Conservation (phyloP, 2,888 invertebrate genomes). For the Scaptodrosophila latifasciaeformis region DNA sequence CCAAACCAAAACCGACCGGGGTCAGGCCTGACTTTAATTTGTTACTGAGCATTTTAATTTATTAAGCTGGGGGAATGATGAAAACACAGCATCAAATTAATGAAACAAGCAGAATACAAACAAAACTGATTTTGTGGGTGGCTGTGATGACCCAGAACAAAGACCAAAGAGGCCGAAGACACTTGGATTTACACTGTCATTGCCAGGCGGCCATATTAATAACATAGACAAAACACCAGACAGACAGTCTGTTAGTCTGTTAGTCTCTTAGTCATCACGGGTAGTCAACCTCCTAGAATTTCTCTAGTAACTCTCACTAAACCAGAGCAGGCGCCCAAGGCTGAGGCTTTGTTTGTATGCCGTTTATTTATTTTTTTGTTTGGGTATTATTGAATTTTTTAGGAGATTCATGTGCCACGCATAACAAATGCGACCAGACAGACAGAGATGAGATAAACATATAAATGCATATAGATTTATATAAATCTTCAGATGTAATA, state of each 20-base stretch:
- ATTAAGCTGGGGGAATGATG: neutral
- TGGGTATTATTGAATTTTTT: neutral
- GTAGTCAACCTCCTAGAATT: too few species aligned
- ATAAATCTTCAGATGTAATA: too few species aligned
- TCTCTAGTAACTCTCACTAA: neutral
- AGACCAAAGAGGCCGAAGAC: too few species aligned
- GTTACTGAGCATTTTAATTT: neutral
- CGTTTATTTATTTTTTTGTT: neutral
- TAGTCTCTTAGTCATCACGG: constrained; percentile 12
- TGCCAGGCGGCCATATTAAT: neutral
- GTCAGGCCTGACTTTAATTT: neutral
- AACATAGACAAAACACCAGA: constrained; percentile 36
- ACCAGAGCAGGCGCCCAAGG: too few species aligned
- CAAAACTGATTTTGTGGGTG: neutral
- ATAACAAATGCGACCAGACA: constrained; percentile 4
- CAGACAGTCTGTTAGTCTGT: constrained; percentile 9
- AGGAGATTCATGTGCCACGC: neutral
- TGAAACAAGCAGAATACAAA: neutral
- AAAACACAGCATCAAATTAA: neutral
- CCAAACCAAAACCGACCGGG: too few species aligned
- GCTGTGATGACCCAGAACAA: neutral
- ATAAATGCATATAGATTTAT: neutral
- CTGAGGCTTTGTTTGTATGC: neutral
- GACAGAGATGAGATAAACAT: neutral
- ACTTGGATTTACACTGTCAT: constrained; percentile 2